Evolutionary conservation across 2,113 vertebrate genomes (phyloP), one percentile per base, ranked within the genome.

Genomic region (Balaeniceps rex): DNA sequence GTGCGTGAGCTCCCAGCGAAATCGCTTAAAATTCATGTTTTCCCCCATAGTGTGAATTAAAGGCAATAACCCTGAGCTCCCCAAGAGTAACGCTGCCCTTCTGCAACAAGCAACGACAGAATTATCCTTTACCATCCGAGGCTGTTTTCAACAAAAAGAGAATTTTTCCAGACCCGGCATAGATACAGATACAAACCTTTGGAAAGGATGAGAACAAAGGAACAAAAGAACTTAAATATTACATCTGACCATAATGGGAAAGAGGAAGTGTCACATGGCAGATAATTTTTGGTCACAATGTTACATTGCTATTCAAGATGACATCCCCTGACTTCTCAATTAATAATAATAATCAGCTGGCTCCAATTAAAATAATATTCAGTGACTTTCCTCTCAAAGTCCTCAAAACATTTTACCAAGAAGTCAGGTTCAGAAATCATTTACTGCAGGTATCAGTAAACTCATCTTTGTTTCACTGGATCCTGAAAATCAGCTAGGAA

Each of bases 41-140:
- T 12, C 8, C 10, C 15, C 17, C 15, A 0, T 4, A 14, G 4
- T 1, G 10, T 7, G 38, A 38, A 24, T 29, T 18, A 12, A 49
- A 82, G 34, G 19, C 24, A 44, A 21, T 42, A 40, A 25, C 54
- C 58, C 49, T 1, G 31, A 72, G 52, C 7, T 15, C 33, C 55
- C 9, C 0, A 4, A 2, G n/a, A 74, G 13, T 1, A 11, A 22
- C 38, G 3, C 21, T 14, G 33, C 18, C 21, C 6, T 40, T 26
- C 66, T 60, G 36, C 70, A 46, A 15, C 0, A 14, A 81, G 29
- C 58, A 63, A 5, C 0, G 11, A 13, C 38, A 55, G 44, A 38
- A 25, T 34, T 31, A 19, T 9, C 51, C 29, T 31, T 7, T 12
- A 12, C 38, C 23, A 85, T 13, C 42, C 84, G 52, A 60, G 17